phyloP scores from a whole-genome alignment of 2,888 invertebrate species.

The Caenorhabditis sinica region DNA sequence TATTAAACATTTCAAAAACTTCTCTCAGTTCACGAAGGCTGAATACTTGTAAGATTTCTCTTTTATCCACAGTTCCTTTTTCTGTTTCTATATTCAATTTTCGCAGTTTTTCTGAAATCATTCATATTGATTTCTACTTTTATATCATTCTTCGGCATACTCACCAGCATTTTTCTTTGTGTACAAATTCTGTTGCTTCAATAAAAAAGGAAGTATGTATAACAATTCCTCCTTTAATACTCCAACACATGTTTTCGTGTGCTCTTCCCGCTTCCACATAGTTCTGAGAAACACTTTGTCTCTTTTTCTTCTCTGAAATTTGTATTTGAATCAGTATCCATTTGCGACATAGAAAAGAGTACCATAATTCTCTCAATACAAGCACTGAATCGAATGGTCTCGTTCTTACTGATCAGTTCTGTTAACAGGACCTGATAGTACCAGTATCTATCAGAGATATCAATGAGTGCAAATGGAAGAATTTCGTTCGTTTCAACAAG shows the following conservation, averaged over 20 bases:
- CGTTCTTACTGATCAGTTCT: neutral
- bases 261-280: neutral
- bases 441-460: neutral
- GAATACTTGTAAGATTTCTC: too few species aligned
- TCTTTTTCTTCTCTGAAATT: neutral
- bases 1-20: neutral
- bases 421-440: neutral
- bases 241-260: neutral
- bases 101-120: neutral
- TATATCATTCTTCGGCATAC: neutral
- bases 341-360: neutral
- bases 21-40: neutral
- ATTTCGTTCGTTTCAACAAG: neutral
- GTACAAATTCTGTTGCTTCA: slow-evolving; percentile 2
- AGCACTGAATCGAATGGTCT: neutral
- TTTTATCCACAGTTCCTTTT: neutral
- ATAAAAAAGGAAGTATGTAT: neutral
- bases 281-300: neutral
- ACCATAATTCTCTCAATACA: neutral
- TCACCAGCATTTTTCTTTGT: neutral
- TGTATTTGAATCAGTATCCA: neutral
- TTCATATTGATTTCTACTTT: neutral
- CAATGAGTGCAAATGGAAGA: neutral
- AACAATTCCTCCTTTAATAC: neutral
- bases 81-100: neutral